Base-by-base conservation (phyloP, 2,888 invertebrate genomes). In the Drosophila ustulata region DNA sequence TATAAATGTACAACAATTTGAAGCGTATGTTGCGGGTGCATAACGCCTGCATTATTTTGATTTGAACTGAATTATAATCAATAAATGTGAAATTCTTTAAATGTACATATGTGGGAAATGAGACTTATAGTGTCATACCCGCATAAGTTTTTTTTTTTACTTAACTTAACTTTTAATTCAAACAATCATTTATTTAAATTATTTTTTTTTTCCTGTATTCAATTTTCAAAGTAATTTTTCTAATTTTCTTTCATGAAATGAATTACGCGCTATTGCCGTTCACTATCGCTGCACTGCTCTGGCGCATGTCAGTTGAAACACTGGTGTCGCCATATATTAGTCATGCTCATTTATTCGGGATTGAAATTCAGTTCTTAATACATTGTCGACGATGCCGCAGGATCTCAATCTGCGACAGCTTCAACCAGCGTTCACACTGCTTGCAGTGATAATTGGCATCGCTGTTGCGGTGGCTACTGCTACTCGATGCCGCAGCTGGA, bases 331-430 rank as follows among this genome's bases (percentile, higher is more conserved):
- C 1, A 3, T 4, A 8, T n/a, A 39, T 53, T 43, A 18, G 26
- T 8, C n/a, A 11, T 13, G 13, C 34, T 7, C 4, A 7, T 18
- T 32, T 55, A 28, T 9, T 30, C 6, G 1, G 9, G 6, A 30
- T 30, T 6, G 30, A 5, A 5, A 13, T 47, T 72, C 45, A 66
- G 2, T 18, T 3, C 58, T 78, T 69, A 26, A 58, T 63, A 92
- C 95, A 95, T 78, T 92, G 93, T 88, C 95, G 96, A 90, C 95
- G 97, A 93, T 98, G 98, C 84, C 95, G 96, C 71, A 98, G 93
- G 90, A 97, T 96, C 91, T 98, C 97, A 25, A 96, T 96, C 4
- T 96, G 95, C 9, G 96, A 96, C 75, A 98, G 92, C 82, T 94
- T 93, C 64, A 97, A 92, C 4, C 93, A 94, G 79, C 95, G 93